Conservation (phyloP, 2,113 vertebrate genomes). For the Anoura caudifer region DNA sequence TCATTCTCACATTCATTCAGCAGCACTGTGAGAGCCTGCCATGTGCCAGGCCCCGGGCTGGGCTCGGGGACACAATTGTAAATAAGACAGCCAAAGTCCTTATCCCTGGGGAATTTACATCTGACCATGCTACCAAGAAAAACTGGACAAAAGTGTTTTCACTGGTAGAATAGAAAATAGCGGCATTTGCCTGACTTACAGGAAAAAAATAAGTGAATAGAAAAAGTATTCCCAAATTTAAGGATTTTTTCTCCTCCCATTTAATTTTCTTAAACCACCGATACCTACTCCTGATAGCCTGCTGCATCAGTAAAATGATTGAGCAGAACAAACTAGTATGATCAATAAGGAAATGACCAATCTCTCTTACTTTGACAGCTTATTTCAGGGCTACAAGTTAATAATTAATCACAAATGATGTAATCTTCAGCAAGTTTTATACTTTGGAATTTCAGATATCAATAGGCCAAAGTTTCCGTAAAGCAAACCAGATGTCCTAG, state of each 20-base stretch:
- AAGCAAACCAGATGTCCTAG: neutral
- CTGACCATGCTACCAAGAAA: neutral
- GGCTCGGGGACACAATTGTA: accelerated
- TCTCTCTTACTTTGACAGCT: neutral
- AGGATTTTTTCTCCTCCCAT: neutral
- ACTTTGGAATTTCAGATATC: neutral
- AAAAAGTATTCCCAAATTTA: neutral
- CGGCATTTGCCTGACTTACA: neutral
- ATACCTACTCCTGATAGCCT: neutral
- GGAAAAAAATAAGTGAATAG: neutral
- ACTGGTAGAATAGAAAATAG: neutral
- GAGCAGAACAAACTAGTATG: neutral
- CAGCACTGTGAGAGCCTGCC: neutral
- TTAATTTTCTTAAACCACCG: neutral
- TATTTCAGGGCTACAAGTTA: neutral
- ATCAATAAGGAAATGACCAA: neutral
- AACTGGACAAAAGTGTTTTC: neutral
- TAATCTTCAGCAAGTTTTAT: neutral
- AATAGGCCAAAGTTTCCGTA: neutral
- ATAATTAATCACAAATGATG: neutral
- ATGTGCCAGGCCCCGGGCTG: neutral
- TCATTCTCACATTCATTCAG: neutral
- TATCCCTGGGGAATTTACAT: neutral
- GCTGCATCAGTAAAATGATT: neutral
- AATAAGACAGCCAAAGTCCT: too few relatives aligned